phyloP scores from a whole-genome alignment of 1,140 invertebrate species.

The Nautilus pompilius region DNA sequence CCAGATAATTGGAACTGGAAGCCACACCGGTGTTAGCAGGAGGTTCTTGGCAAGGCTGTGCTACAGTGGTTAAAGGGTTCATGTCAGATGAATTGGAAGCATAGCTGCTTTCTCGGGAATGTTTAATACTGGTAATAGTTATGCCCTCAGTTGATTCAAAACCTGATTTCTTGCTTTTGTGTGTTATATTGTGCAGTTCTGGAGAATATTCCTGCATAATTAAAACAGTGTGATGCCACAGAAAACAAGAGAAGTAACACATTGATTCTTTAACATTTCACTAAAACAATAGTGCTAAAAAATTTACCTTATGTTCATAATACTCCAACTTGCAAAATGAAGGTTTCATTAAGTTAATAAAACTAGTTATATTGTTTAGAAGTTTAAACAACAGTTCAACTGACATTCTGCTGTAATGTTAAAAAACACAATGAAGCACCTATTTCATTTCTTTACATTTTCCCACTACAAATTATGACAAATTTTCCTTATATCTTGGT shows the following conservation, averaged over 20 bases:
- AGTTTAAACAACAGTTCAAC: too few relatives aligned
- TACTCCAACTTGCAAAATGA: too few relatives aligned
- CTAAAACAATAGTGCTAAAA: not conserved
- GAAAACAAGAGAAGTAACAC: not conserved
- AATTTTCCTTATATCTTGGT: too few relatives aligned
- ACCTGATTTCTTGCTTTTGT: constrained; percentile 83
- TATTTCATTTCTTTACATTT: too few relatives aligned
- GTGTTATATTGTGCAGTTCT: constrained; percentile 57
- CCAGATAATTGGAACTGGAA: not conserved
- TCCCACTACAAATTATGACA: too few relatives aligned
- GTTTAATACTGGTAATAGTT: constrained; percentile 83
- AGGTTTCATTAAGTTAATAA: too few relatives aligned
- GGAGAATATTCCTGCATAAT: constrained; percentile 46
- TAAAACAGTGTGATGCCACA: not conserved
- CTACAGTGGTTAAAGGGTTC: not conserved
- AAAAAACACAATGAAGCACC: too few relatives aligned
- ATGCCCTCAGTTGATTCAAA: constrained; percentile 81
- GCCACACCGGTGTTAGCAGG: not conserved
- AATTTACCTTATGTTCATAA: too few relatives aligned
- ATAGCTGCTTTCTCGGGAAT: constrained; percentile 75
- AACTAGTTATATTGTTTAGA: too few relatives aligned
- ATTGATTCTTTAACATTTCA: not conserved
- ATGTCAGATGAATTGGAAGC: constrained; percentile 20
- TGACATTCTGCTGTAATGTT: too few relatives aligned
- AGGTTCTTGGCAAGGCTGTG: constrained; percentile 2